phyloP scores from a whole-genome alignment of 2,113 vertebrate genomes.

The Petaurus breviceps region DNA sequence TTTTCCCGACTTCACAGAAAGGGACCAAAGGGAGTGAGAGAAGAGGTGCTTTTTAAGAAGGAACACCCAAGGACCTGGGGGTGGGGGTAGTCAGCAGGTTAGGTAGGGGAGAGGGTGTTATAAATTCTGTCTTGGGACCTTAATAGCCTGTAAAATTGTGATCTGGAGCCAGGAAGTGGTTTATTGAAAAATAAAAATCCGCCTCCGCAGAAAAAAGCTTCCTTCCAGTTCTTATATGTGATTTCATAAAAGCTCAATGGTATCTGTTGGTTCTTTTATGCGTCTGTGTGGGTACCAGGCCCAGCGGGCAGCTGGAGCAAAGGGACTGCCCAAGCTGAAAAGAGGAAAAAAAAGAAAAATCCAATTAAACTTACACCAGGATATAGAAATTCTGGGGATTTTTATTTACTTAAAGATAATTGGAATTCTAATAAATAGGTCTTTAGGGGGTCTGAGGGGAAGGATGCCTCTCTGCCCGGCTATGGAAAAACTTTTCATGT shows the following conservation, averaged over 20 bases:
- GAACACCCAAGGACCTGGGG: background rate
- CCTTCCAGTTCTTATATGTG: constrained; percentile 77
- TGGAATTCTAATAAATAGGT: constrained; percentile 74
- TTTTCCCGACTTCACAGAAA: background rate
- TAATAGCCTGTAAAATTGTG: constrained; percentile 75
- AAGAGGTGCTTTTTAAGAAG: background rate
- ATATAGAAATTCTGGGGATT: constrained; percentile 76
- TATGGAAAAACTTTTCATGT: background rate
- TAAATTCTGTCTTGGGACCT: constrained; percentile 73
- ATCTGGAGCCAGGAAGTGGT: constrained; percentile 77
- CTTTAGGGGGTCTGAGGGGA: background rate
- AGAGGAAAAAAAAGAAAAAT: constrained; percentile 72
- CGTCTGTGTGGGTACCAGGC: constrained; percentile 69
- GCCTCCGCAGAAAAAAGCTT: constrained; percentile 58
- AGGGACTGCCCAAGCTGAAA: constrained; percentile 59
- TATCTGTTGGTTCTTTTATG: constrained; percentile 78
- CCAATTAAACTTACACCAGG: constrained; percentile 74
- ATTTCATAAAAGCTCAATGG: constrained; percentile 80
- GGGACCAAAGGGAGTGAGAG: background rate
- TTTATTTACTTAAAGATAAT: constrained; percentile 77
- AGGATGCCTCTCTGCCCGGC: background rate
- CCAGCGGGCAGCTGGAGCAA: constrained; percentile 75
- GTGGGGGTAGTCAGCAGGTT: background rate
- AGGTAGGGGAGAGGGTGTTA: constrained; percentile 50
- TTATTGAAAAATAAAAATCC: constrained; percentile 75